A percentile compares a stretch with the other conserved stretches of the same genome.
Conservation (phyloP, 2,797 vertebrate species). For the Argya squamiceps region DNA sequence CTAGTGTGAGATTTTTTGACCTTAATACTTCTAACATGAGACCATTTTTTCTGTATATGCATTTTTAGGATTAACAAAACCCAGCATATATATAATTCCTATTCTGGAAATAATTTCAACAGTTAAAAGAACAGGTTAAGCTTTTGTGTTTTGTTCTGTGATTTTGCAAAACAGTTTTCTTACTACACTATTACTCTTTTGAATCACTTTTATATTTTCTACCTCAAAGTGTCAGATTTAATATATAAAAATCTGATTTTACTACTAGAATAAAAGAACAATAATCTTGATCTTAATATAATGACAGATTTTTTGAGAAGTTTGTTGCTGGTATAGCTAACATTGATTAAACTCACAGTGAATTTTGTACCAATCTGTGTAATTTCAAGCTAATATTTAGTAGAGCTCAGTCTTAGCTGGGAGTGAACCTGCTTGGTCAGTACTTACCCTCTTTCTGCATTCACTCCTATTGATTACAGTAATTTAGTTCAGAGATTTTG, state of each 20-base stretch:
- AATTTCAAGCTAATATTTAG: background rate
- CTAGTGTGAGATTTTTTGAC: background rate
- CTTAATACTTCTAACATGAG: background rate
- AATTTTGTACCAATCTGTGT: background rate
- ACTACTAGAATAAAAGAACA: background rate
- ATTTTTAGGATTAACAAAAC: background rate
- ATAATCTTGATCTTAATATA: background rate
- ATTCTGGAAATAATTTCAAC: conserved; percentile 13
- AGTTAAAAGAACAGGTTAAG: background rate
- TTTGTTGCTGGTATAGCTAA: background rate
- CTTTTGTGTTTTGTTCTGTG: background rate
- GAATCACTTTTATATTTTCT: background rate
- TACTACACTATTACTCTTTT: background rate
- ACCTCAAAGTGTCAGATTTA: background rate
- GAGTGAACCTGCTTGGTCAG: background rate
- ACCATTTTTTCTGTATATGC: background rate
- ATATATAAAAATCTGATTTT: background rate
- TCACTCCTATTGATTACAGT: conserved; percentile 18
- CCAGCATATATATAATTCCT: background rate
- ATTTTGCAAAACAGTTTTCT: conserved; percentile 6
- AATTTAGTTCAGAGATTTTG: conserved; percentile 24
- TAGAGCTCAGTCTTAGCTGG: background rate
- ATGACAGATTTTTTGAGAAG: background rate
- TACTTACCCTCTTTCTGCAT: background rate
- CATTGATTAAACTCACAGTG: background rate